Evolutionary conservation across 1,140 invertebrate genomes (phyloP), one percentile per base, ranked within the genome.

Genomic region (Microplitis demolitor): DNA sequence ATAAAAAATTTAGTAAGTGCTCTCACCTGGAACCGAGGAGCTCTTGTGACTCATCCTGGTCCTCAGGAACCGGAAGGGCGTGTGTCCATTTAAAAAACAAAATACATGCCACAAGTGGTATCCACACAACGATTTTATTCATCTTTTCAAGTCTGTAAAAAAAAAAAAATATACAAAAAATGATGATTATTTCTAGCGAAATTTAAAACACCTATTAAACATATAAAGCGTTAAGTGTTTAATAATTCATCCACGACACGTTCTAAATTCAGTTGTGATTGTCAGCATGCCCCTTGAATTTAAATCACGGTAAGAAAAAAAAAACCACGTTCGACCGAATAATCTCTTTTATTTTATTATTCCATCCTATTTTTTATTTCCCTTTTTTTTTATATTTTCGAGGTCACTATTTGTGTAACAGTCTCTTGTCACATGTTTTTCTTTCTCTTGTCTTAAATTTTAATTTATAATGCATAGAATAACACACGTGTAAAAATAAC

Each of bases 11-110:
- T 68, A 61, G 5, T 54, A 51, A 67, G 9, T 51, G 58, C 16
- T 77, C 77, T 81, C 74, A 88, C 87, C 87, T 87, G 74, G 85
- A 83, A 77, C 82, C 81, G 0, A 84, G 78, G 58, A 83, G 77
- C 75, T 82, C 83, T 63, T 79, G 81, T 0, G 84, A 76, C 6
- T 45, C 39, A 45, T 45, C 39, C 11, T 78, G 77, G 66, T 83
- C 69, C 35, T 78, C 71, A 51, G 76, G 69, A 61, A 76, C 72
- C 61, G 79, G 79, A 61, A 78, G 71, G 39, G 39, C 39, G 39
- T 45, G 39, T 11, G 39, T 45, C 39, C 39, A 45, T 45, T 45
- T 6, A 45, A 6, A 45, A 11, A 45, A 8, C 6, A 45, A 24
- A 24, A 24, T 24, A 24, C 24, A 24, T 2, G 24, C 24, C 24